Evolutionary conservation across 2,113 vertebrate species (phyloP), one percentile per base, ranked within the genome.

Genomic region (Azemiops feae): DNA sequence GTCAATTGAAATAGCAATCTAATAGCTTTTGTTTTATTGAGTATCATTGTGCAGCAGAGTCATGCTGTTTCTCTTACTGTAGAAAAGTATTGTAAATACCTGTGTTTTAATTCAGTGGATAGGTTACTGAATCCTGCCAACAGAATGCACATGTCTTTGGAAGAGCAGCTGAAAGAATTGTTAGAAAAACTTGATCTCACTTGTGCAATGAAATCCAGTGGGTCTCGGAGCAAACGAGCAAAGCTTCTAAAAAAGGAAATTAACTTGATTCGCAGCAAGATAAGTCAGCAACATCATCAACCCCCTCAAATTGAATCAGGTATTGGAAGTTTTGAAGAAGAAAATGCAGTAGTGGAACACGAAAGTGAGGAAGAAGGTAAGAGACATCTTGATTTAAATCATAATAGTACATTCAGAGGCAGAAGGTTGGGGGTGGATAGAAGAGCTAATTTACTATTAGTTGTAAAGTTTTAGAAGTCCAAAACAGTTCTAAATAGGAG

Each of bases 241-340:
- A 99, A 99, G 96, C 96, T 99, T 91, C 97, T 99, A 81, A 99
- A 99, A 94, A 99, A 98, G 96, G 98, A 98, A 97, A 99, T 99
- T 88, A 98, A 97, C 30, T 94, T 98, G 12, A 97, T 99, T 43
- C 98, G 99, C 81, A 98, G 95, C 60, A 98, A 98, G 96, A 97
- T 99, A 93, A 99, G 98, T 96, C 98, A 99, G 54, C 98, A 97
- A 90, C 98, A 98, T 93, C 97, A 96, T 52, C 96, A 97, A 27
- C 96, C 98, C 93, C 96, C 97, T 22, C 95, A 98, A 20, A 95
- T 91, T 86, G 95, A 97, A 69, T 96, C 93, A 90, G 96, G 96
- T 96, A 97, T 95, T 86, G 97, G 87, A 95, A 97, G 97, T 96
- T 96, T 97, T 0, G 98, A 98, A 97, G 98, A 98, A 94, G 97